Percentiles rank a stretch among this genome's conserved stretches.
Evolutionary conservation across 2,797 vertebrate species (phyloP).

Genomic region (Chelidonichthys spinosus): DNA sequence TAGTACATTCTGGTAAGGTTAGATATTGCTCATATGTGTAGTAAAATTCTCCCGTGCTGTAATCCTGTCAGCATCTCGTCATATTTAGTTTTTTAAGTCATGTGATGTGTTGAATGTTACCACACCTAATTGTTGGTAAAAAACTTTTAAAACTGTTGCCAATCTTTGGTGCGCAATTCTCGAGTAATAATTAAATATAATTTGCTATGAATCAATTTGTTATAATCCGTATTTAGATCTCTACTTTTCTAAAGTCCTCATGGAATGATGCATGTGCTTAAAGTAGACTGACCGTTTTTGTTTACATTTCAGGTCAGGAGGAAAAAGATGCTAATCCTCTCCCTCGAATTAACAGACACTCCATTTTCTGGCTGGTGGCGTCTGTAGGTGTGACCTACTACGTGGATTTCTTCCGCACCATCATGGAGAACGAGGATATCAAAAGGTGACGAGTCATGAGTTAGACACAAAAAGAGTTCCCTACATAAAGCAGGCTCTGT

Average conservation of each 20-base stretch:
- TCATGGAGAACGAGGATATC: constrained; percentile 87
- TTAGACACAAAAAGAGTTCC: too few species aligned
- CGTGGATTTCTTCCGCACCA: constrained; percentile 88
- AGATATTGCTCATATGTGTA: constrained; percentile 49
- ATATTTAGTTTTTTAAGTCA: not conserved
- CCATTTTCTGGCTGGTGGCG: constrained; percentile 94
- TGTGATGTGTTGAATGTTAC: not conserved
- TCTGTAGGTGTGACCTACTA: constrained; percentile 92
- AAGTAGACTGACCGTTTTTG: not conserved
- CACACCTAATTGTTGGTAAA: not conserved
- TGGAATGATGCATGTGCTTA: not conserved
- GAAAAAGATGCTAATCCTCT: constrained; percentile 86
- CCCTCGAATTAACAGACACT: constrained; percentile 91
- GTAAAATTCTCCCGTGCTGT: constrained; percentile 20
- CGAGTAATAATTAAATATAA: not conserved
- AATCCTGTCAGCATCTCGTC: constrained; percentile 4
- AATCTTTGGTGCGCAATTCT: not conserved
- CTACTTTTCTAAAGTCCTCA: not conserved
- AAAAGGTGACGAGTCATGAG: constrained; percentile 84
- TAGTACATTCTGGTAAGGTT: constrained; percentile 30
- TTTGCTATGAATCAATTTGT: not conserved
- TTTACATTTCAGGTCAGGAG: constrained; percentile 80
- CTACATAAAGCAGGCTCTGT: too few species aligned
- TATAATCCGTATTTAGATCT: not conserved
- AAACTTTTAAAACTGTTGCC: not conserved